phyloP scores from a whole-genome alignment of 2,113 vertebrate species.

The Sorex fumeus region DNA sequence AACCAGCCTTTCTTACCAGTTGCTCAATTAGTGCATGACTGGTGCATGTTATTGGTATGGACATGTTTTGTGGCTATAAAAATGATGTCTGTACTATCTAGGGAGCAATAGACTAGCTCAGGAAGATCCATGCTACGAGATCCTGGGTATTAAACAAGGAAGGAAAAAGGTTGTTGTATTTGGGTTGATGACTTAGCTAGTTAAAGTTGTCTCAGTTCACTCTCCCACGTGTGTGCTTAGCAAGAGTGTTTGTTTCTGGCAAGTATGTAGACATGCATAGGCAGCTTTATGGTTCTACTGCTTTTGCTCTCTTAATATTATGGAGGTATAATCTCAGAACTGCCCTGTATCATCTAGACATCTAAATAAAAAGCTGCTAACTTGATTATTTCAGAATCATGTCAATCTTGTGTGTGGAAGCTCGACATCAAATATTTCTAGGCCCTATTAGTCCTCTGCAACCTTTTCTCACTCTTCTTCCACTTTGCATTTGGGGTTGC shows the following conservation, averaged over 20 bases:
- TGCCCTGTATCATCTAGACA: neutral
- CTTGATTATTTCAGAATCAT: conserved; percentile 66
- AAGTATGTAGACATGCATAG: conserved; percentile 27
- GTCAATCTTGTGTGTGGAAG: conserved; percentile 61
- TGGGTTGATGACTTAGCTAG: conserved; percentile 58
- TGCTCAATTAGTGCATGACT: conserved; percentile 1
- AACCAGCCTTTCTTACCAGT: conserved; percentile 29
- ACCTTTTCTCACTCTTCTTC: neutral
- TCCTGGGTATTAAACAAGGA: neutral
- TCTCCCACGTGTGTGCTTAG: conserved; percentile 55
- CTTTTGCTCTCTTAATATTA: conserved; percentile 18
- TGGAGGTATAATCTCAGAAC: neutral
- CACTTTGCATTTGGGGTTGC: neutral
- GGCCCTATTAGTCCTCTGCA: neutral
- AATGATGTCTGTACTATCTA: neutral
- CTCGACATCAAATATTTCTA: conserved; percentile 67
- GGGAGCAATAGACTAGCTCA: conserved; percentile 2
- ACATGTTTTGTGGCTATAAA: conserved; percentile 35
- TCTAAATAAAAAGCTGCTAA: conserved; percentile 17
- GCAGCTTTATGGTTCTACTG: conserved; percentile 10
- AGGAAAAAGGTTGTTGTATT: conserved; percentile 11
- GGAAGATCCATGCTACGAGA: neutral
- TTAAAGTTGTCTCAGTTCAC: conserved; percentile 67
- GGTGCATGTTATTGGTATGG: conserved; percentile 14
- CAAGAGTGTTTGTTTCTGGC: conserved; percentile 72